Percentiles rank a stretch among this genome's conserved stretches.
phyloP scores from a whole-genome alignment of 2,113 vertebrate genomes.

The Atrichornis clamosus region DNA sequence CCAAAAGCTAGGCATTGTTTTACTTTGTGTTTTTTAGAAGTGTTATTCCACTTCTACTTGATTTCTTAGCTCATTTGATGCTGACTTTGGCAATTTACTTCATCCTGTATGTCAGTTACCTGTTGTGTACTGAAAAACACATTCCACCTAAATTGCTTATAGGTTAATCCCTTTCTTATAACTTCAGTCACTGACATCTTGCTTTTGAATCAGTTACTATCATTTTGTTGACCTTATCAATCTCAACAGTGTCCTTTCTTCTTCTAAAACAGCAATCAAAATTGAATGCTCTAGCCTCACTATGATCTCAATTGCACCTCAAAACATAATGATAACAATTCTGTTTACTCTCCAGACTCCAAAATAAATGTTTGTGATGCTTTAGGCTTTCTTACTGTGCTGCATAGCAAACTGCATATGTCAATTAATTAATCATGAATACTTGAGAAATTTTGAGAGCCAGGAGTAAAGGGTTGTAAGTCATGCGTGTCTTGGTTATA shows the following conservation, averaged over 20 bases:
- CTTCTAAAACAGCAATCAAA: conserved; percentile 34
- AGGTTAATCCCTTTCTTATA: conserved; percentile 64
- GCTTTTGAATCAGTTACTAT: conserved; percentile 73
- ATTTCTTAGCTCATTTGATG: background rate
- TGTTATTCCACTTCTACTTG: background rate
- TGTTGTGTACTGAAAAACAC: conserved; percentile 36
- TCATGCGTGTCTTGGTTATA: background rate
- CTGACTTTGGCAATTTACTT: conserved; percentile 69
- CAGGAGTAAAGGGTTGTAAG: background rate
- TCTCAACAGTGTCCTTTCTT: conserved; percentile 60
- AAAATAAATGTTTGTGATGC: background rate
- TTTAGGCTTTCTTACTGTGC: background rate
- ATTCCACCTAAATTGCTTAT: conserved; percentile 65
- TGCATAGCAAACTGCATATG: background rate
- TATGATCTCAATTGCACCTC: background rate
- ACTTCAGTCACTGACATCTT: conserved; percentile 62
- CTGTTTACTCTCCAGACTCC: background rate
- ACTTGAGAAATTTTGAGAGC: background rate
- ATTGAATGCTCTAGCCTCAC: conserved; percentile 3
- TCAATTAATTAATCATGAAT: conserved; percentile 9
- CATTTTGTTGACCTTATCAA: conserved; percentile 77
- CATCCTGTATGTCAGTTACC: conserved; percentile 38
- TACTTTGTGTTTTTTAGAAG: background rate
- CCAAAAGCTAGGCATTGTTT: background rate
- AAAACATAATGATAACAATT: background rate